Base-by-base conservation (phyloP, 1,140 invertebrate genomes). In the Schlechtendalia chinensis region DNA sequence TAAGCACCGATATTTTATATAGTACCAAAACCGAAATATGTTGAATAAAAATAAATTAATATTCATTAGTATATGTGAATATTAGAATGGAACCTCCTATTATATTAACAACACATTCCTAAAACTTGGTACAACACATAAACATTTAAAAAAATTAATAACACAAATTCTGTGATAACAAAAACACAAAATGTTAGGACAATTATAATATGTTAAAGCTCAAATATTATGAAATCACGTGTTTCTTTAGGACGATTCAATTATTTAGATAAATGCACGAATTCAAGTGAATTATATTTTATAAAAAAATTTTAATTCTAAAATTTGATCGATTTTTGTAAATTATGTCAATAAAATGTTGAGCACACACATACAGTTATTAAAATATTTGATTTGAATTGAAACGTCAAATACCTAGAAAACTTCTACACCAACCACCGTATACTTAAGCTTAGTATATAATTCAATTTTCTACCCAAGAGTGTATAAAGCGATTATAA, bases 311-410 rank as follows among this genome's bases (percentile, higher is more conserved):
- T 6, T 0, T 71, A 71, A 71, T 53, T 22, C 24, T 54, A 54
- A 17, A 27, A 54, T 72, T 72, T 54, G 69, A 72, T 72, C 47
- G 53, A 54, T 72, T 72, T 10, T 32, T 54, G 10, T n/a, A n/a
- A 72, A 72, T 22, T 12, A 53, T 29, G 67, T 29, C 19, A 72
- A 54, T 72, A 72, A 54, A 72, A 54, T 27, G 17, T 54, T 72
- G 69, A 72, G 47, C 69, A 54, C 24, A 72, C 24, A 29, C 11
- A 32, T 32, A 65, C 19, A 39, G 47, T 53, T 53, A 14, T 50
- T 8, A 39, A 71, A 12, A 29, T 39, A 39, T 39, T 39, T 39
- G n/a, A n/a, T 11, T 1, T 27, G 27, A 45, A 1, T 24, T 2
- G n/a, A 0, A 14, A 71, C 17, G 14, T 53, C 47, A 17, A 71